Evolutionary conservation across 2,888 invertebrate species (phyloP).

Genomic region (Scaptomyza parva): DNA sequence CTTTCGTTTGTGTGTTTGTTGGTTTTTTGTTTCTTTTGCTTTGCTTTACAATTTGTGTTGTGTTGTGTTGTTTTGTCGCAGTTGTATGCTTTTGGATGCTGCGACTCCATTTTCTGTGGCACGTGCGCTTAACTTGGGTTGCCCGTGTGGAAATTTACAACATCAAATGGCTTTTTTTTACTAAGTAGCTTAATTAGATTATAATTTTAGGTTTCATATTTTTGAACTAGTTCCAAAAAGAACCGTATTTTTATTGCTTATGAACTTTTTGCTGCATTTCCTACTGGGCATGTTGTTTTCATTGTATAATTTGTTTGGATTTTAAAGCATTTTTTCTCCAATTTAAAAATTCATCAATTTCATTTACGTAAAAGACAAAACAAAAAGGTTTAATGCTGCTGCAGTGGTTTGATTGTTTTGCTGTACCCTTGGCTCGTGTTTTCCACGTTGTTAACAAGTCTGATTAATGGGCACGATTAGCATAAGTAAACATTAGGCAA

Average conservation of each 20-base stretch:
- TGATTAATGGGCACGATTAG: constrained; percentile 76
- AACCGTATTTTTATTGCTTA: not conserved
- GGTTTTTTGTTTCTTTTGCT: constrained; percentile 34
- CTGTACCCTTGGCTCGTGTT: constrained; percentile 42
- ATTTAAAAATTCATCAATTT: constrained; percentile 68
- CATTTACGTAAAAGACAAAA: constrained; percentile 32
- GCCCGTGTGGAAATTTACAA: constrained; percentile 63
- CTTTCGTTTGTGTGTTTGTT: constrained; percentile 60
- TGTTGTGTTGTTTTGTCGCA: constrained; percentile 14
- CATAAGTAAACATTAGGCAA: constrained; percentile 76
- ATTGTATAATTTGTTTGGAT: constrained; percentile 22
- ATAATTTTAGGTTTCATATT: not conserved
- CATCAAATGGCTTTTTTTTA: not conserved
- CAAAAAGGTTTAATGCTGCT: not conserved
- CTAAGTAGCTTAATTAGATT: not conserved
- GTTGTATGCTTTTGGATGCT: constrained; percentile 42
- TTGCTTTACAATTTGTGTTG: constrained; percentile 44
- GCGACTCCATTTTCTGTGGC: constrained; percentile 44
- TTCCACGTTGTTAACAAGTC: constrained; percentile 57
- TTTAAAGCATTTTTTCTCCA: constrained; percentile 40
- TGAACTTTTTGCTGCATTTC: constrained; percentile 18
- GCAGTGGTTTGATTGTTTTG: constrained; percentile 8
- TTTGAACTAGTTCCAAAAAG: not conserved
- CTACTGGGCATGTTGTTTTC: constrained; percentile 29
- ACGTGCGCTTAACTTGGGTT: constrained; percentile 51